These are phyloP conservation scores for Patagioenas fasciata DNA, from an alignment of 2,113 vertebrate genomes.

Conservation along the genomic window DNA sequence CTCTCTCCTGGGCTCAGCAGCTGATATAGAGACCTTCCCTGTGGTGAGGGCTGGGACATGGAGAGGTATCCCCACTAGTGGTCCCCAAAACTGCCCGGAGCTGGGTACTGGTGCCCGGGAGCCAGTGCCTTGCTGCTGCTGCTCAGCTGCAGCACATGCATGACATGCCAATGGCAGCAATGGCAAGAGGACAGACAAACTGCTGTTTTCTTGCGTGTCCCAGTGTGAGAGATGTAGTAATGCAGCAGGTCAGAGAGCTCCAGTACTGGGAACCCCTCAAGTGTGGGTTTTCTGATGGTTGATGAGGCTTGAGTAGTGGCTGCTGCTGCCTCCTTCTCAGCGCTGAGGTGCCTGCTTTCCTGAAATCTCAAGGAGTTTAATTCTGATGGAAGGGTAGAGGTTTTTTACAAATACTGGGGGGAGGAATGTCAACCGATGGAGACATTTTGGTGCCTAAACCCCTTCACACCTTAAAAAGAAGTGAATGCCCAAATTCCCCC, in stretches of 20 bases:
- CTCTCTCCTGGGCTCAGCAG: not conserved
- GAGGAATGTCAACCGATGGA: not conserved
- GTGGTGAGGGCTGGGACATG: not conserved
- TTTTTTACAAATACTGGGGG: not conserved
- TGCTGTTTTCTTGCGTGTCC: not conserved
- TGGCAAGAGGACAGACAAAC: not conserved
- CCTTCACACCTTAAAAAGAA: rapidly evolving
- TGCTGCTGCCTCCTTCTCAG: not conserved
- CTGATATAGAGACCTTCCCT: not conserved
- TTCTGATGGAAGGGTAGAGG: not conserved
- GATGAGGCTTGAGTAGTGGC: not conserved
- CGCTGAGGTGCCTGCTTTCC: not conserved
- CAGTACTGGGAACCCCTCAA: rapidly evolving
- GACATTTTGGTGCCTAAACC: not conserved
- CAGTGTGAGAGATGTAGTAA: rapidly evolving
- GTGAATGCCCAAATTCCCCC: not conserved
- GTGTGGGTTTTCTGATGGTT: not conserved
- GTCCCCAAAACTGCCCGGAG: not conserved
- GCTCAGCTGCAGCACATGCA: not conserved
- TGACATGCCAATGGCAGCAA: rapidly evolving
- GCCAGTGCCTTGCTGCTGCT: not conserved
- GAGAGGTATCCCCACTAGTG: not conserved
- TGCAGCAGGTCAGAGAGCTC: not conserved
- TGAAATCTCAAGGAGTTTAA: not conserved
- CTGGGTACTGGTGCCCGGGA: not conserved